phyloP scores from a whole-genome alignment of 2,888 invertebrate species.

The Synanthedon tipuliformis region DNA sequence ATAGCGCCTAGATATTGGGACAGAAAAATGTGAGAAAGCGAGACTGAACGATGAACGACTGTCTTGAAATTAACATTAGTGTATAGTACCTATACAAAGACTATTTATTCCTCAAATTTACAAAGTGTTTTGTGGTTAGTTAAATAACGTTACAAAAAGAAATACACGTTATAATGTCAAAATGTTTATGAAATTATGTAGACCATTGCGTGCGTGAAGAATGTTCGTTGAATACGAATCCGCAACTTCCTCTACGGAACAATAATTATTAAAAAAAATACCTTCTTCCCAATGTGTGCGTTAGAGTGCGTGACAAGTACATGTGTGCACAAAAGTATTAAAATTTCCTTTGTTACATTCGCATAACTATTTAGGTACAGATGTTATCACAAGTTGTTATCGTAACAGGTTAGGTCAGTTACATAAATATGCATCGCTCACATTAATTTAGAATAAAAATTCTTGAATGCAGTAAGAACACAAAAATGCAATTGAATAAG shows the following conservation, averaged over 20 bases:
- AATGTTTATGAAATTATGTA: neutral
- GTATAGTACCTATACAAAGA: too few relatives aligned
- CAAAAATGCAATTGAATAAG: slow-evolving; percentile 31
- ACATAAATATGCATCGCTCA: neutral
- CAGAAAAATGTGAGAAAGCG: too few relatives aligned
- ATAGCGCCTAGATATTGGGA: too few relatives aligned
- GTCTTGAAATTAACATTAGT: too few relatives aligned
- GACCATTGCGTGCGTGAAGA: slow-evolving; percentile 29
- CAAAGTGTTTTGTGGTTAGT: too few relatives aligned
- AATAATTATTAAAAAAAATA: slow-evolving; percentile 32
- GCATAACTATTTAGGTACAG: slow-evolving; percentile 21
- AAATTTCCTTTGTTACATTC: slow-evolving; percentile 26
- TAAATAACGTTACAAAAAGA: neutral
- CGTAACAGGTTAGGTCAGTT: neutral
- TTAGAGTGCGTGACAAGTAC: slow-evolving; percentile 29
- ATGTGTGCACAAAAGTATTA: slow-evolving; percentile 14
- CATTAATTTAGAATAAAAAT: slow-evolving; percentile 4
- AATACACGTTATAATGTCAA: neutral
- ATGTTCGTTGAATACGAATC: slow-evolving; percentile 35
- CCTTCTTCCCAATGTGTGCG: slow-evolving; percentile 27
- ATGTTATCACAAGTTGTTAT: slow-evolving; percentile 31
- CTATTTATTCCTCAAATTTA: too few relatives aligned
- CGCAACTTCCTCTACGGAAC: slow-evolving; percentile 53
- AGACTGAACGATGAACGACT: too few relatives aligned
- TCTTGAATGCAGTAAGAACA: slow-evolving; percentile 18